phyloP scores from a whole-genome alignment of 2,888 invertebrate genomes.

The Aspidiotus destructor region DNA sequence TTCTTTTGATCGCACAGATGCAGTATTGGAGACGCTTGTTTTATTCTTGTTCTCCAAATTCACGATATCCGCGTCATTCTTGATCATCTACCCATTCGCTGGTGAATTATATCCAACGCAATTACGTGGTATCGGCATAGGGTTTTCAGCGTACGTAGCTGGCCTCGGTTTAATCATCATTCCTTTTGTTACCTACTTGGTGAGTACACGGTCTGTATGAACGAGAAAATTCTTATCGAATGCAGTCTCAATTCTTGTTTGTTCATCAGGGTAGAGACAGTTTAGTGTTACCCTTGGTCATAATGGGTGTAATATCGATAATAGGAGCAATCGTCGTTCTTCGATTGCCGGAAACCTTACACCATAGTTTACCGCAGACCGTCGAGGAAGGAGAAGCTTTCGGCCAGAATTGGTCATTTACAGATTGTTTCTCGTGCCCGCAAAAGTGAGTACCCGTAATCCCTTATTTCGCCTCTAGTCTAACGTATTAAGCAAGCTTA shows the following conservation, averaged over 20 bases:
- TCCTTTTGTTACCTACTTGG: constrained; percentile 83
- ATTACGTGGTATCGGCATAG: constrained; percentile 78
- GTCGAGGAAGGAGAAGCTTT: constrained; percentile 80
- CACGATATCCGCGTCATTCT: constrained; percentile 79
- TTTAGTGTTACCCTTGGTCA: constrained; percentile 68
- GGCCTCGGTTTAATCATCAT: constrained; percentile 80
- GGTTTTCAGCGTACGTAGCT: constrained; percentile 81
- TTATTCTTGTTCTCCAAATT: constrained; percentile 76
- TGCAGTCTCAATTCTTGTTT: not conserved
- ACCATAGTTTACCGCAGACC: constrained; percentile 72
- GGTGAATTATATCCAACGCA: constrained; percentile 86
- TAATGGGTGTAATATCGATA: constrained; percentile 73
- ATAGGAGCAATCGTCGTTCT: constrained; percentile 70
- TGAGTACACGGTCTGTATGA: constrained; percentile 45
- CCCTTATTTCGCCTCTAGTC: not conserved
- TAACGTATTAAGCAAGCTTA: not conserved
- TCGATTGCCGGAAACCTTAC: constrained; percentile 73
- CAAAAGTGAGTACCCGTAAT: constrained; percentile 11
- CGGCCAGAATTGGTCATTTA: constrained; percentile 68
- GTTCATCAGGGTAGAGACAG: constrained; percentile 65
- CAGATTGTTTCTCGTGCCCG: constrained; percentile 63
- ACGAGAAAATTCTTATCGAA: not conserved
- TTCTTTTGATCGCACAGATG: constrained; percentile 47
- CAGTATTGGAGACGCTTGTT: constrained; percentile 60
- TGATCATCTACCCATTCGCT: constrained; percentile 86